A percentile compares a stretch with the other conserved stretches of the same genome.
Conservation (phyloP, 2,888 invertebrate genomes). For the Rhabditoides inermis region DNA sequence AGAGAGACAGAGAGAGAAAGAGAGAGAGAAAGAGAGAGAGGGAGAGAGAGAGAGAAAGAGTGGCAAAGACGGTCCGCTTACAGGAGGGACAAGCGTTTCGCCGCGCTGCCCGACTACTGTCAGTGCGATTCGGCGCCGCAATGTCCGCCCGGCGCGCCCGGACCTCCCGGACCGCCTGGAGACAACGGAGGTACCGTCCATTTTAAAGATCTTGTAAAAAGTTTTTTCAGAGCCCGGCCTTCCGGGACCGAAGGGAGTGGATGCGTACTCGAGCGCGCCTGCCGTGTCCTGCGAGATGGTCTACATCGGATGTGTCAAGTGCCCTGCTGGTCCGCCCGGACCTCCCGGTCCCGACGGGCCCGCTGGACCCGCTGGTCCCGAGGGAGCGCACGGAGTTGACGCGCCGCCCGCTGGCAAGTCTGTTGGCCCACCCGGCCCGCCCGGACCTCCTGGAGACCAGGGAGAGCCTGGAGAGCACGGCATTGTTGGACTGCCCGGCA, state of each 20-base stretch:
- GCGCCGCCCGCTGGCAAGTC: conserved; percentile 4
- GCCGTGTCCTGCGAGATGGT: not conserved
- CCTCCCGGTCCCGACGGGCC: conserved; percentile 19
- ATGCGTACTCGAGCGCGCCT: conserved; percentile 3
- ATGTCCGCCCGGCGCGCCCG: conserved; percentile 31
- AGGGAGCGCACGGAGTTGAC: conserved; percentile 16
- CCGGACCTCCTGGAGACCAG: not conserved
- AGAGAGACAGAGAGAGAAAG: no score
- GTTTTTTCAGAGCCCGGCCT: not conserved
- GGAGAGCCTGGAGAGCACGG: conserved; percentile 7
- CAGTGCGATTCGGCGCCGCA: conserved; percentile 30
- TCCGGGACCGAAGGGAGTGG: conserved; percentile 22
- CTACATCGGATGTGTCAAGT: conserved; percentile 18
- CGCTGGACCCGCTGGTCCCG: conserved; percentile 15
- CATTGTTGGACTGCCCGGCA: no score
- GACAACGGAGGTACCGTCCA: conserved; percentile 30
- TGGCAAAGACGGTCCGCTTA: no score
- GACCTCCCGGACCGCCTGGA: conserved; percentile 30
- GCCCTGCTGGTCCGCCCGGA: conserved; percentile 23
- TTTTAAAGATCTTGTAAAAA: not conserved
- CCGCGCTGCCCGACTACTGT: conserved; percentile 27
- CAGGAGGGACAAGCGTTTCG: no score
- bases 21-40: no score
- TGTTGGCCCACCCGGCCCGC: conserved; percentile 4
- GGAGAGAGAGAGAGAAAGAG: no score